Evolutionary conservation across 2,797 vertebrate species (phyloP), one percentile per base, ranked within the genome.

Genomic region (Buphagus erythrorhynchus): DNA sequence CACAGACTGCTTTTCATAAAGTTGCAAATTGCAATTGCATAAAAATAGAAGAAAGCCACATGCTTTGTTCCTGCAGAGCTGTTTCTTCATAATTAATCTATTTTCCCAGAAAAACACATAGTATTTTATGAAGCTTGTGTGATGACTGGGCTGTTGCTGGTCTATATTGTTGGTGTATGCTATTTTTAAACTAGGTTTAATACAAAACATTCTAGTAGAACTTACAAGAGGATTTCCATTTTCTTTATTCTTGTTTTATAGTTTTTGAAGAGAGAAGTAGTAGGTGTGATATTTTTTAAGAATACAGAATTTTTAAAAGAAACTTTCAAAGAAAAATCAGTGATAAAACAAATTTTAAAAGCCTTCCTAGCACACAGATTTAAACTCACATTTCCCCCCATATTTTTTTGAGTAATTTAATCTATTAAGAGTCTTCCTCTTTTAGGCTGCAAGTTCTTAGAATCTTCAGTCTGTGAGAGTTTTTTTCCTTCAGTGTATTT

Each of bases 41-140:
- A 8, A 67, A 91, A 45, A 68, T 71, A 59, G 52, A 86, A 33
- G 33, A 25, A 88, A 66, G 59, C 67, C 76, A 78, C 29, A 28
- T 0, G 5, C 45, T 65, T 86, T 92, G 67, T 85, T 92, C 38
- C 72, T 92, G 67, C 91, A 68, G 73, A 71, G 29, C 81, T 83
- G 8, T 87, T 94, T 89, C 81, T 92, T 89, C 52, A 31, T 82
- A 52, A 78, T 59, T 65, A 42, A 59, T 89, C 15, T 79, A 3
- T 92, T 91, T 95, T 96, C 40, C 59, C 38, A n/a, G 89, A 92
- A 95, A 88, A 76, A 63, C 36, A 49, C n/a, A 13, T 33, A 25
- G 59, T 76, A 74, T 29, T 83, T 76, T 68, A 55, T 5, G 4
- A 40, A 91, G 42, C 68, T 83, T 25, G 29, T 76, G 67, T 48